Evolutionary conservation across 2,113 vertebrate genomes (phyloP).

Genomic region (Esox niger): DNA sequence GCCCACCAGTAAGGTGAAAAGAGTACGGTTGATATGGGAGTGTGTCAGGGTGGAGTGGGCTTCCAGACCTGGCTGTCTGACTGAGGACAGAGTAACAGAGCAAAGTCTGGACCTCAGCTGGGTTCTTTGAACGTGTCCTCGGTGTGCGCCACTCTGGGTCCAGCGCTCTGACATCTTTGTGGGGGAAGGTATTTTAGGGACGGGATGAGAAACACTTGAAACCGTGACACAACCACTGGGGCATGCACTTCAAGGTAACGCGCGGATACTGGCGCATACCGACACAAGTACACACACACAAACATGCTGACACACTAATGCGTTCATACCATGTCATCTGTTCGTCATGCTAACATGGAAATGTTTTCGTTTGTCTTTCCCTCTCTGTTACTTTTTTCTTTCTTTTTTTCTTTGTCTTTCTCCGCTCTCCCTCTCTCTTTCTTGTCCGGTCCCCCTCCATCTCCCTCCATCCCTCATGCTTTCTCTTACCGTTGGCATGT

Average conservation of each 20-base stretch:
- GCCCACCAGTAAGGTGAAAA: constrained; percentile 83
- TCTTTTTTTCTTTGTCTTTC: too few relatives aligned
- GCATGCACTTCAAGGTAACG: too few relatives aligned
- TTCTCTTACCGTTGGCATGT: too few relatives aligned
- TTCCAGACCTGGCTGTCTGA: constrained; percentile 6
- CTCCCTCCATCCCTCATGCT: not conserved
- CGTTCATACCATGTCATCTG: too few relatives aligned
- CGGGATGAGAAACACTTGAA: too few relatives aligned
- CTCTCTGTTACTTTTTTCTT: not conserved
- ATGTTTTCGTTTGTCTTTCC: not conserved
- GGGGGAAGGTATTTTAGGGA: too few relatives aligned
- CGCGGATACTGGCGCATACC: too few relatives aligned
- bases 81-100: not conserved
- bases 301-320: too few relatives aligned
- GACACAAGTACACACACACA: too few relatives aligned
- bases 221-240: too few relatives aligned
- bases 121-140: constrained; percentile 28
- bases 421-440: not conserved
- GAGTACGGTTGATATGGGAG: constrained; percentile 49
- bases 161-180: not conserved
- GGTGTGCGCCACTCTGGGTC: constrained; percentile 11
- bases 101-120: constrained; percentile 17
- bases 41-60: constrained; percentile 22
- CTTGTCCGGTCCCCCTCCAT: not conserved
- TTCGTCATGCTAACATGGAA: not conserved